Evolutionary conservation across 1,140 invertebrate species (phyloP).

Genomic region (Triops cancriformis): DNA sequence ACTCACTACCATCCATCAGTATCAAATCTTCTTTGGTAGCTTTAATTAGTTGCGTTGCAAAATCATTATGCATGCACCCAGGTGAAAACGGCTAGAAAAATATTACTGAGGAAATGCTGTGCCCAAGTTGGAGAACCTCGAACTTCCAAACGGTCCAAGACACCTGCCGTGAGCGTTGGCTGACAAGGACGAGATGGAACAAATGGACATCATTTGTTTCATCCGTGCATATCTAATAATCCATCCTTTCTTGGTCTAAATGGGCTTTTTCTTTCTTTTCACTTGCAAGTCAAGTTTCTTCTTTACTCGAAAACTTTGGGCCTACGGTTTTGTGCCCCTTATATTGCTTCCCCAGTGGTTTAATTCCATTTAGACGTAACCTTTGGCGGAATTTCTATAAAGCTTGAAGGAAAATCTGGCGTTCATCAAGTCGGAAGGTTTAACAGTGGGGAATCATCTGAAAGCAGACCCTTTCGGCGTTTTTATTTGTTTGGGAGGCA

Average conservation of each 20-base stretch:
- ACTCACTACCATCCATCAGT: slow-evolving; percentile 1
- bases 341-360: too few relatives aligned
- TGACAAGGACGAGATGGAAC: slow-evolving; percentile 5
- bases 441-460: neutral
- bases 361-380: neutral
- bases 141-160: neutral
- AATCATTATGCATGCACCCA: neutral
- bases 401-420: neutral
- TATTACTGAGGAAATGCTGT: neutral
- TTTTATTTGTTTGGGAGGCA: slow-evolving; percentile 1
- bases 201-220: slow-evolving; percentile 11
- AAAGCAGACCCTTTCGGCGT: neutral
- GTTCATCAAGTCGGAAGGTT: neutral
- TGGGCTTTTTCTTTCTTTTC: neutral
- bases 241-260: neutral
- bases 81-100: neutral
- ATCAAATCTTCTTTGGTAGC: neutral
- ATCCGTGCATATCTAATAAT: neutral
- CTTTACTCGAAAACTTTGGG: too few relatives aligned
- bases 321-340: too few relatives aligned
- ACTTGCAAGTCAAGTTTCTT: too few relatives aligned
- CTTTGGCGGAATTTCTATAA: neutral
- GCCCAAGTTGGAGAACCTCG: neutral
- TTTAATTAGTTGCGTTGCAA: slow-evolving; percentile 1
- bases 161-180: slow-evolving; percentile 11